Evolutionary conservation across 2,113 vertebrate genomes (phyloP), one percentile per base, ranked within the genome.

Genomic region (Bagarius yarrelli): DNA sequence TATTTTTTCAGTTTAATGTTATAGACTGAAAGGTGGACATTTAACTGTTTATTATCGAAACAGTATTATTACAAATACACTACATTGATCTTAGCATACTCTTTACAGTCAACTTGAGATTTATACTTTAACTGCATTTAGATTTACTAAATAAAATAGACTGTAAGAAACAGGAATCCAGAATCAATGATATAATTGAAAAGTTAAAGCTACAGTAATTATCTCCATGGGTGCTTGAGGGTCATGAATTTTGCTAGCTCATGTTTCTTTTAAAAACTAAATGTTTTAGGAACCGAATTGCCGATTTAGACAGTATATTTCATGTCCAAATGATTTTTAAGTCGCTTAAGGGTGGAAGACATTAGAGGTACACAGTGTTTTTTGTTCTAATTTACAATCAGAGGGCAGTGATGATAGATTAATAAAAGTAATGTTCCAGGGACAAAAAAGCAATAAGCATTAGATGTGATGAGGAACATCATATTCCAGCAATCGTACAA

Each of bases 391-490:
- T n/a, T n/a, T n/a, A n/a, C n/a, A 69, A 23, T 69, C 36, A 44
- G 36, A 69, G n/a, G 66, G 32, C 21, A 40, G n/a, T n/a, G n/a
- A 23, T 40, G 32, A 36, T 40, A 23, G 19, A 67, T 13, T 23
- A 23, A n/a, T 15, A 47, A 47, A n/a, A 69, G 44, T 16, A 69
- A 13, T 16, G 36, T 47, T 69, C 36, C 66, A 25, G 14, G 3
- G 23, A 40, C 16, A 32, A 21, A 15, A 72, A 52, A 56, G 47
- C 21, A 72, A 11, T 34, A 6, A 67, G 9, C 32, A 67, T 40
- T 67, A 40, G 34, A n/a, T 67, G n/a, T n/a, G n/a, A n/a, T 40
- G 34, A 40, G 64, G 64, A 36, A 67, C 32, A 67, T 67, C 32
- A 19, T 64, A n/a, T 47, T 25, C 25, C n/a, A 27, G 63, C 40